These are phyloP conservation scores for Oryzias celebensis DNA, from an alignment of 2,113 vertebrate genomes.

Conservation along the genomic window DNA sequence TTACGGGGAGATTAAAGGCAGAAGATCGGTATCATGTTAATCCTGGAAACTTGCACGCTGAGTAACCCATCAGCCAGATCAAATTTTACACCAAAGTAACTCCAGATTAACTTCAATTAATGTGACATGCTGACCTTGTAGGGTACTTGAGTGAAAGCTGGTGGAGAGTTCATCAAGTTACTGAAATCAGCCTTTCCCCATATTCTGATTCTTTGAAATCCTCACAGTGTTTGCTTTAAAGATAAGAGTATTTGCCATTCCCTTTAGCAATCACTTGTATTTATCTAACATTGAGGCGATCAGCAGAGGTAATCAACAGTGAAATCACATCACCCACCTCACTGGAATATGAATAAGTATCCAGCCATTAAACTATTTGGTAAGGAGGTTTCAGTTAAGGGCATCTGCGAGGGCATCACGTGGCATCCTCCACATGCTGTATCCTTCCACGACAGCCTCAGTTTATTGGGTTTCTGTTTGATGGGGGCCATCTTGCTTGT, in stretches of 20 bases:
- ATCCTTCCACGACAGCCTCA: conserved; percentile 15
- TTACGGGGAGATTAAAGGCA: conserved; percentile 58
- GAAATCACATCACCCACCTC: conserved; percentile 70
- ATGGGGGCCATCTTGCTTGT: conserved; percentile 35
- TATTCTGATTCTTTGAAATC: conserved; percentile 58
- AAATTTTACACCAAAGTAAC: conserved; percentile 31
- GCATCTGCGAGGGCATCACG: conserved; percentile 45
- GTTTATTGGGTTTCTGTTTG: conserved; percentile 45
- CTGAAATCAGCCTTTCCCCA: conserved; percentile 44
- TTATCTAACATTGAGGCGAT: conserved; percentile 68
- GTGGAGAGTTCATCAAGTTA: conserved; percentile 48
- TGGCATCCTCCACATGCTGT: conserved; percentile 23
- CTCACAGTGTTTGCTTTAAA: conserved; percentile 66
- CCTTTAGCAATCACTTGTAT: conserved; percentile 54
- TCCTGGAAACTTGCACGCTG: conserved; percentile 47
- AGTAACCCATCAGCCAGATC: conserved; percentile 31
- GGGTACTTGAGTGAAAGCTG: conserved; percentile 35
- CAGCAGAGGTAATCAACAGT: conserved; percentile 74
- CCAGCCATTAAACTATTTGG: conserved; percentile 71
- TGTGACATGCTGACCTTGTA: conserved; percentile 57
- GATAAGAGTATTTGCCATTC: conserved; percentile 59
- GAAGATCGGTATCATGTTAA: conserved; percentile 57
- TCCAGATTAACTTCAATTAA: conserved; percentile 47
- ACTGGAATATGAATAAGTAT: conserved; percentile 70
- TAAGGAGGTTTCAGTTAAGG: conserved; percentile 62